Conservation (phyloP, 2,113 vertebrate species). For the Pao palembangensis region DNA sequence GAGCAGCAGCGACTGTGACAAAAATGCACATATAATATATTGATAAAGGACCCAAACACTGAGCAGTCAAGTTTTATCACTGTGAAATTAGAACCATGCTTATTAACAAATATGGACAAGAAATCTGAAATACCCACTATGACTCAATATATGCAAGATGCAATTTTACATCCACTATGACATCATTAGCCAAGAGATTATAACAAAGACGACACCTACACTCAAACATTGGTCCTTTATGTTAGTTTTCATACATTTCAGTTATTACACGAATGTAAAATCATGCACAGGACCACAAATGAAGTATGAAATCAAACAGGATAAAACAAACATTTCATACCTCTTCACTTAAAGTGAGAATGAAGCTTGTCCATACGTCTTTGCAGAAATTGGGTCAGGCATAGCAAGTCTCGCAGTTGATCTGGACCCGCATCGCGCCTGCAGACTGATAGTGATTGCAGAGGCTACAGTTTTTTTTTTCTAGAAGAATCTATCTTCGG, state of each 20-base stretch:
- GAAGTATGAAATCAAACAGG: conserved; percentile 2
- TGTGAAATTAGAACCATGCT: no score
- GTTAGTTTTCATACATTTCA: no score
- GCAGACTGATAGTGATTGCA: conserved; percentile 54
- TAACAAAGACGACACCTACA: no score
- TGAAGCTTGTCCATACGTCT: conserved; percentile 46
- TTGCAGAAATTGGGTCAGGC: conserved; percentile 44
- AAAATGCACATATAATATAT: conserved; percentile 8
- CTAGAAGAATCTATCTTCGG: conserved; percentile 76
- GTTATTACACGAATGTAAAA: conserved; percentile 1
- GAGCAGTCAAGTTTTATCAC: background rate
- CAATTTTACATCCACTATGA: no score
- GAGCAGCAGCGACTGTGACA: background rate
- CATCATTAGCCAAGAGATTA: no score
- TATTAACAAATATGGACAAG: no score
- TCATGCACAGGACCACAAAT: conserved; percentile 8
- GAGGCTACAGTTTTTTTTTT: conserved; percentile 71
- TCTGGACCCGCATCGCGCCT: conserved; percentile 27
- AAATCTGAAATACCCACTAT: no score
- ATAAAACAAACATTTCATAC: conserved; percentile 57
- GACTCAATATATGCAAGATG: no score
- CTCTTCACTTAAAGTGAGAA: conserved; percentile 59
- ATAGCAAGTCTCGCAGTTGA: conserved; percentile 26
- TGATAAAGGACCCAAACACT: conserved; percentile 11
- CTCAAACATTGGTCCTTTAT: no score